Base-by-base conservation (phyloP, 2,797 vertebrate species). In the Chloroceryle amazona region DNA sequence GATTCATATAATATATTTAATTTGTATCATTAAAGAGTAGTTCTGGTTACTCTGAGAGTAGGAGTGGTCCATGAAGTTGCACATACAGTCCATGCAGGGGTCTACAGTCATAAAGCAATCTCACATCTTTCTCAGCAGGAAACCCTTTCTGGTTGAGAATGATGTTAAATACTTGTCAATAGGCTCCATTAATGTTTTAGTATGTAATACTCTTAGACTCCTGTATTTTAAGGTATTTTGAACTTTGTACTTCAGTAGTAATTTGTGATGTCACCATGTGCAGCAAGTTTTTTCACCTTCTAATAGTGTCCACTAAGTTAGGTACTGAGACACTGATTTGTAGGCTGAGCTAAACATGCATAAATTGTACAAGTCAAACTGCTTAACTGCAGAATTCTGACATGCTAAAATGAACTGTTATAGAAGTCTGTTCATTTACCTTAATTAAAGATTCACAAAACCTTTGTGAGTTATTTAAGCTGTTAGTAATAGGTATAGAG, bases 371-470 rank as follows among this genome's bases (percentile, higher is more conserved):
- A 93, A 85, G 68, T 23, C 81, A 73, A 83, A 70, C 33, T 70
- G 54, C 95, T 91, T 87, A 89, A 76, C 35, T 93, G 54, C 51
- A 83, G 94, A 87, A 93, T 94, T 95, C 84, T 67, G 41, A 44
- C 74, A 10, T 74, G 58, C 46, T 66, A 76, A 80, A 93, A 95
- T 86, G 66, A 90, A 81, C 75, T 62, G 70, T 74, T 89, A 79
- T 72, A 21, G 78, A 66, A 52, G 37, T 81, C 39, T 90, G 33
- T 87, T 97, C 47, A 39, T 92, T 93, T 95, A 44, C 73, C 92
- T 97, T 97, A 95, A 97, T 98, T 97, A 97, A 97, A 97, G 96
- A 92, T 90, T 66, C 84, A 28, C 84, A 91, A 91, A 96, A 42
- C 89, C 57, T 97, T 94, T 87, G 65, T 97, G 91, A 95, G 78